These are phyloP conservation scores for Drosophila tanythrix DNA, from an alignment of 2,888 invertebrate genomes.

Conservation along the genomic window DNA sequence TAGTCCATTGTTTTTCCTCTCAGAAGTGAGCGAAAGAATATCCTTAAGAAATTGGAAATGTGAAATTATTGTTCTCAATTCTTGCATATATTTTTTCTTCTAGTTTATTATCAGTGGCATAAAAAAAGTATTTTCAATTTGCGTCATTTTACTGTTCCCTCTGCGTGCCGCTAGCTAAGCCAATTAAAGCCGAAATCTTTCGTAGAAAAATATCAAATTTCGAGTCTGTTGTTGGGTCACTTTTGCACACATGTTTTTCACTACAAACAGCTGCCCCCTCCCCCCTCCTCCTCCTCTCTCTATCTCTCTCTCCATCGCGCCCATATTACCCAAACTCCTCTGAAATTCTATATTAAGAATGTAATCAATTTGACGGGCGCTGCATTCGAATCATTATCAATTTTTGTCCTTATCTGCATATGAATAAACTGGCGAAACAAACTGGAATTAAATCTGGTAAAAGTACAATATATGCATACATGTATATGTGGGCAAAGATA, in stretches of 20 bases:
- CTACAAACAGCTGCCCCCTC: not conserved
- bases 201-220: conserved; percentile 13
- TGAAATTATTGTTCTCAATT: not conserved
- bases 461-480: conserved; percentile 8
- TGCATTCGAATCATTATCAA: conserved; percentile 36
- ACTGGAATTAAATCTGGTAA: conserved; percentile 23
- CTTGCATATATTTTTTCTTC: not conserved
- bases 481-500: conserved; percentile 13
- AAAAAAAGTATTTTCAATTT: not conserved
- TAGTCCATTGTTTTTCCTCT: not conserved
- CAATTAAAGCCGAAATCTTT: conserved; percentile 29
- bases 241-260: not conserved
- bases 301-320: too few relatives aligned
- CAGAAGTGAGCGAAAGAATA: not conserved
- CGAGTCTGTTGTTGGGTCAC: not conserved
- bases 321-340: not conserved
- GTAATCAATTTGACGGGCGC: conserved; percentile 29
- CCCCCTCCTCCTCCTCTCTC: too few relatives aligned
- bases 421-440: conserved; percentile 26
- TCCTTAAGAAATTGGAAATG: not conserved
- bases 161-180: conserved; percentile 9
- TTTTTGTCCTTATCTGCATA: conserved; percentile 41
- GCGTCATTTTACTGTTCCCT: not conserved
- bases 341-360: conserved; percentile 22
- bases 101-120: not conserved